Conservation (phyloP, 2,797 vertebrate genomes). For the Diglossa cyanea region DNA sequence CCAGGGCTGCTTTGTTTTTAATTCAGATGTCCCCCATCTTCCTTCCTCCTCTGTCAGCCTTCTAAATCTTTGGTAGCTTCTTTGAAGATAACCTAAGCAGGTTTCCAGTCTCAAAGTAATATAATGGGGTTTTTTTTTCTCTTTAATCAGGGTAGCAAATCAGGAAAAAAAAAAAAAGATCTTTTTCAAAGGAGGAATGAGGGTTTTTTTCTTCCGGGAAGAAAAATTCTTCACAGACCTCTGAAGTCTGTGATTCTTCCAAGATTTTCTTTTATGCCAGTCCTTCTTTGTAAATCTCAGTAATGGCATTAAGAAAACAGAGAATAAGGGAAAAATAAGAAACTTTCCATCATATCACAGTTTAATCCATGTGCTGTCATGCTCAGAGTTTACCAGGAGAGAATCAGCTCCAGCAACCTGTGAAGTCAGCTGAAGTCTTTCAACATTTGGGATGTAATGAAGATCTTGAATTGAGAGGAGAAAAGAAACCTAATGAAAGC, state of each 20-base stretch:
- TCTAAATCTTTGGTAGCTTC: not conserved
- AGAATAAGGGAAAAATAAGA: not conserved
- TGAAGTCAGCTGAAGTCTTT: conserved; percentile 11
- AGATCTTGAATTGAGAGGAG: not conserved
- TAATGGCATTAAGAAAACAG: not conserved
- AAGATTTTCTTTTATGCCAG: not conserved
- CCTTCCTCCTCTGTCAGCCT: not conserved
- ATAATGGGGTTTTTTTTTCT: not conserved
- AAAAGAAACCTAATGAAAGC: not conserved
- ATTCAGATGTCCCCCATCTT: not conserved
- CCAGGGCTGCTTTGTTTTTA: not conserved
- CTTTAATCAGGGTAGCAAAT: not conserved
- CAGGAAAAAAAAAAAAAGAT: not conserved
- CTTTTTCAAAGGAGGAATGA: not conserved
- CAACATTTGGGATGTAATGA: not conserved
- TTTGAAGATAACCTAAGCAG: not conserved
- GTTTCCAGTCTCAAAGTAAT: not conserved
- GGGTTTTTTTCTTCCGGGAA: not conserved
- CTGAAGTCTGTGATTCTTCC: not conserved
- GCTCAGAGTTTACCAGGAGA: conserved; percentile 40
- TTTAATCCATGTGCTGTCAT: conserved; percentile 27
- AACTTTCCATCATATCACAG: not conserved
- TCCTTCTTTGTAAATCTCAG: not conserved
- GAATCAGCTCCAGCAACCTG: not conserved
- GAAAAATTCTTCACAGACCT: not conserved